A percentile compares a stretch with the other conserved stretches of the same genome.
Conservation (phyloP, 2,888 invertebrate species). For the Nephrotoma appendiculata region DNA sequence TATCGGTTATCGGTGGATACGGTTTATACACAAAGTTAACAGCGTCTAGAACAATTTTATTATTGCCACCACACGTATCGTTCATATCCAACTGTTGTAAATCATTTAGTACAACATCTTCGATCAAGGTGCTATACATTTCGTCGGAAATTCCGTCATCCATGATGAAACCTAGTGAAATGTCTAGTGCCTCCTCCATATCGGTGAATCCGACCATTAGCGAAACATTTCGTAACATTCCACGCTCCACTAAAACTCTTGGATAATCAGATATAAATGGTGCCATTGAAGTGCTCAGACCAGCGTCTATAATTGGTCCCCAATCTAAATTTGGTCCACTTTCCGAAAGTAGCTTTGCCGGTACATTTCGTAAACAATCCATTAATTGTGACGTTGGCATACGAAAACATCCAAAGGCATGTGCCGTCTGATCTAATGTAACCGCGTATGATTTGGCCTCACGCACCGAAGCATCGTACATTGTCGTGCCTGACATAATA, state of each 20-base stretch:
- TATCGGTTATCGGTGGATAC: conserved; percentile 45
- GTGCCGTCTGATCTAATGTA: conserved; percentile 48
- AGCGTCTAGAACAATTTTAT: conserved; percentile 52
- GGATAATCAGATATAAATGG: conserved; percentile 56
- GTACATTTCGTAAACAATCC: conserved; percentile 50
- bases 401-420: conserved; percentile 51
- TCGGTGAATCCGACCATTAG: conserved; percentile 63
- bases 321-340: conserved; percentile 47
- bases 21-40: conserved; percentile 64
- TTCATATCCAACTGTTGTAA: conserved; percentile 39
- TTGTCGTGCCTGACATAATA: conserved; percentile 64
- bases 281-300: conserved; percentile 47
- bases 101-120: conserved; percentile 46
- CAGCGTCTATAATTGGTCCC: conserved; percentile 65
- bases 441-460: conserved; percentile 44
- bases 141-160: conserved; percentile 40
- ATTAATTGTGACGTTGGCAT: conserved; percentile 51
- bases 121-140: conserved; percentile 44
- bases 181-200: conserved; percentile 64
- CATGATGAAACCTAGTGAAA: conserved; percentile 40
- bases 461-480: conserved; percentile 46
- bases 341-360: conserved; percentile 43
- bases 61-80: conserved; percentile 43
- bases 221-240: conserved; percentile 51
- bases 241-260: conserved; percentile 42